These are phyloP conservation scores for Drosophila persimilis DNA, from an alignment of 1,140 invertebrate genomes.

Conservation along the genomic window DNA sequence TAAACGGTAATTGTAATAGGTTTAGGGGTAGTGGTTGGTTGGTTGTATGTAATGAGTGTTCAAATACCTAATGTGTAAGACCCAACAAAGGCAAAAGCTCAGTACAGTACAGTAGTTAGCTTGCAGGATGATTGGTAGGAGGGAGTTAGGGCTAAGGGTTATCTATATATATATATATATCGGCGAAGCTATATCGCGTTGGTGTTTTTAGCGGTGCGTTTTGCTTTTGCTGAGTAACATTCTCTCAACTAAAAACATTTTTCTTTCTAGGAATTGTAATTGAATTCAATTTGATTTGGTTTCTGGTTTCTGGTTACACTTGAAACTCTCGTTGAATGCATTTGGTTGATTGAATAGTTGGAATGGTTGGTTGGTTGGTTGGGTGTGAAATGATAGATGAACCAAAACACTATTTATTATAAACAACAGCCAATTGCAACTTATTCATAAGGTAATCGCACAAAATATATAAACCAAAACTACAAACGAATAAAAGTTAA, in stretches of 20 bases:
- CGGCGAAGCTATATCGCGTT: conserved; percentile 22
- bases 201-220: conserved; percentile 17
- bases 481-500: conserved; percentile 49
- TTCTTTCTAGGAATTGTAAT: too few species aligned
- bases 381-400: conserved; percentile 51
- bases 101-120: conserved; percentile 7
- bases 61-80: conserved; percentile 19
- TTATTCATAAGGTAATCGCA: conserved; percentile 54
- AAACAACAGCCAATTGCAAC: conserved; percentile 78
- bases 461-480: conserved; percentile 39
- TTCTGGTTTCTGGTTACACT: too few species aligned
- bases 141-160: not conserved
- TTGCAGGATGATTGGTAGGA: conserved; percentile 4
- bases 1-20: conserved; percentile 1
- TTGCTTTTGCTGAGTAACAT: conserved; percentile 1
- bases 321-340: conserved; percentile 2
- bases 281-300: too few species aligned
- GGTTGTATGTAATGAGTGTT: conserved; percentile 6
- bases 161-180: not conserved
- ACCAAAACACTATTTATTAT: conserved; percentile 51
- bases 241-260: too few species aligned
- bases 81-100: conserved; percentile 40
- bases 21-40: not conserved
- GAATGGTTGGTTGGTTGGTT: conserved; percentile 8
- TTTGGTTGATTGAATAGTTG: too few species aligned